Percentiles rank a stretch among this genome's conserved stretches.
Conservation (phyloP, 2,888 invertebrate genomes). For the Drosophila nigricruria region DNA sequence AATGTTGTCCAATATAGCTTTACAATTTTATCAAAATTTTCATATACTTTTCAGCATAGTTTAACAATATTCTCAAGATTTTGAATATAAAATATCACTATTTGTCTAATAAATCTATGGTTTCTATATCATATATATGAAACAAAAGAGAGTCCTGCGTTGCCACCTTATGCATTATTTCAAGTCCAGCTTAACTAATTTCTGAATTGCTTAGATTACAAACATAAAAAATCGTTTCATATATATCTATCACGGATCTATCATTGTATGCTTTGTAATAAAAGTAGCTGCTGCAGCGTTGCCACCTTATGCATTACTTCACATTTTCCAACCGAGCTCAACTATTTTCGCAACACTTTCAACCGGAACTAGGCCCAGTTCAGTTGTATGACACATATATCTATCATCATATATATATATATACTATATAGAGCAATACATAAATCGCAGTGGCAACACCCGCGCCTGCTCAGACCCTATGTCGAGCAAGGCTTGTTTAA, state of each 20-base stretch:
- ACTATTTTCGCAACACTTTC: neutral
- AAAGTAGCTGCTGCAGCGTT: neutral
- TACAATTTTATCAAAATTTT: too few species aligned
- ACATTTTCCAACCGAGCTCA: neutral
- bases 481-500: conserved; percentile 27
- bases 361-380: neutral
- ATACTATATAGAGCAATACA: neutral
- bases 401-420: neutral
- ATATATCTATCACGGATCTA: neutral
- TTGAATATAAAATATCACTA: too few species aligned
- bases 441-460: conserved; percentile 7
- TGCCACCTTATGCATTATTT: neutral
- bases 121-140: too few species aligned
- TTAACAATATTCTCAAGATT: too few species aligned
- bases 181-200: too few species aligned
- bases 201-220: too few species aligned
- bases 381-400: neutral
- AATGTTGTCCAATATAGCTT: neutral
- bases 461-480: conserved; percentile 1
- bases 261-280: too few species aligned
- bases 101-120: too few species aligned
- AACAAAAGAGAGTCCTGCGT: too few species aligned
- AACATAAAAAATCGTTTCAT: neutral
- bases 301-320: neutral
- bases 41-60: too few species aligned